Percentiles rank a stretch among this genome's conserved stretches.
Conservation (phyloP, 2,797 vertebrate species). For the Phoxinus dragarum region DNA sequence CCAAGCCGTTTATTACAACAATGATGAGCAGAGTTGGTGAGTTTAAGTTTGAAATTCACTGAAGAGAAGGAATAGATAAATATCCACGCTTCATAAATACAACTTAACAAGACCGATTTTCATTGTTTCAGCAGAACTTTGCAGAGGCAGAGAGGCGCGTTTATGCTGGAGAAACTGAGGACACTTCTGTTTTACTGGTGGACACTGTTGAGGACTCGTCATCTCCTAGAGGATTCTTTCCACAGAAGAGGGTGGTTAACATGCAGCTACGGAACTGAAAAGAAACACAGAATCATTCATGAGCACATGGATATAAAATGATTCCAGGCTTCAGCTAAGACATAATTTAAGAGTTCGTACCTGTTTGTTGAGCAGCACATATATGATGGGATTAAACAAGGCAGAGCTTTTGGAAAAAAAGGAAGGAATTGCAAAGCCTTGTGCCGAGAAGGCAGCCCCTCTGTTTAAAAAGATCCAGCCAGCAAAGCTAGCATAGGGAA, state of each 20-base stretch:
- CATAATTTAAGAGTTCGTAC: not conserved
- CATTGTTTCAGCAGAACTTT: not conserved
- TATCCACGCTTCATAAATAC: too few species aligned
- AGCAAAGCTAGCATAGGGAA: conserved; percentile 82
- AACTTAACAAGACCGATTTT: too few species aligned
- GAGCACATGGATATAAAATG: too few species aligned
- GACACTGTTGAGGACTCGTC: conserved; percentile 70
- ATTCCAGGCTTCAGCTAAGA: too few species aligned
- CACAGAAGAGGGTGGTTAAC: conserved; percentile 76
- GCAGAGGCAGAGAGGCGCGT: conserved; percentile 1
- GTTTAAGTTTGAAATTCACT: too few species aligned
- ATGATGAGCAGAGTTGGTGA: too few species aligned
- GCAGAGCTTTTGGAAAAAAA: conserved; percentile 88
- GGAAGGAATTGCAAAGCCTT: conserved; percentile 82
- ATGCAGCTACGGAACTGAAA: conserved; percentile 77
- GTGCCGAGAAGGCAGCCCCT: conserved; percentile 77
- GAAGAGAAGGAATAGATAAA: too few species aligned
- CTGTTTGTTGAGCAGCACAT: conserved; percentile 74
- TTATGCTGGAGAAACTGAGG: conserved; percentile 75
- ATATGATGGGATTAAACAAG: conserved; percentile 79
- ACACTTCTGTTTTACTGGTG: conserved; percentile 78
- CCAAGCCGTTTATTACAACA: too few species aligned
- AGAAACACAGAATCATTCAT: not conserved
- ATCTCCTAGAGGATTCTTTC: conserved; percentile 76
- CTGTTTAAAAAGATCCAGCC: conserved; percentile 85